phyloP scores from a whole-genome alignment of 2,113 vertebrate genomes.

The Poecilia latipinna region DNA sequence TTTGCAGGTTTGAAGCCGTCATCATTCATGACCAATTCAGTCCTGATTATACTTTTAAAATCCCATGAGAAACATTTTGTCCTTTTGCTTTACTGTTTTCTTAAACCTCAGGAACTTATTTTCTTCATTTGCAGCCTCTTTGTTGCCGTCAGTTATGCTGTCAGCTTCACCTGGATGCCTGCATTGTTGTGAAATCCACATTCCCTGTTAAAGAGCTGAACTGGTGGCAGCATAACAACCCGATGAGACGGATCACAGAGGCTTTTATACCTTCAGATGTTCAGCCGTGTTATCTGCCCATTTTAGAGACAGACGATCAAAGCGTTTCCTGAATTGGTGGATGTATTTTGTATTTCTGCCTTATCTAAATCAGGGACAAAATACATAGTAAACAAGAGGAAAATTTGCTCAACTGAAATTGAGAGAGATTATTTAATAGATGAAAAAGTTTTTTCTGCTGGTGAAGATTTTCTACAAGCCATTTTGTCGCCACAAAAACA shows the following conservation, averaged over 20 bases:
- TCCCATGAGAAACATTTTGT: background rate
- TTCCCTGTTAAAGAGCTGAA: slow-evolving; percentile 7
- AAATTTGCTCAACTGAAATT: background rate
- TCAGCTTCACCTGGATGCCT: slow-evolving; percentile 3
- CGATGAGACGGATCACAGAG: slow-evolving; percentile 1
- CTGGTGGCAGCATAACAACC: background rate
- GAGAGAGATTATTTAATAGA: background rate
- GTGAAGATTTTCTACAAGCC: too few species aligned
- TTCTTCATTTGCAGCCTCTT: slow-evolving; percentile 7
- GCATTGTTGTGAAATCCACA: background rate
- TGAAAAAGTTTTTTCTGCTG: background rate
- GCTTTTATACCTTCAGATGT: background rate
- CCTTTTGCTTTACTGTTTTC: background rate
- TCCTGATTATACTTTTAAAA: background rate
- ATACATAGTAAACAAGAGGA: too few species aligned
- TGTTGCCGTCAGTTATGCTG: slow-evolving; percentile 5
- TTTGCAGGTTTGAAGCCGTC: too few species aligned
- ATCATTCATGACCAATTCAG: background rate
- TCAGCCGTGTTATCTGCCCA: background rate
- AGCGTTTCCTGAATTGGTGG: background rate
- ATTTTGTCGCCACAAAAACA: too few species aligned
- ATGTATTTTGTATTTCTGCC: background rate
- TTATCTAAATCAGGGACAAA: background rate
- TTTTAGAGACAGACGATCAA: background rate
- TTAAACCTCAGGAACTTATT: background rate